Percentiles rank a stretch among this genome's conserved stretches.
These are phyloP conservation scores for Sebastes diploproa DNA, from an alignment of 2,797 vertebrate species.

Conservation along the genomic window DNA sequence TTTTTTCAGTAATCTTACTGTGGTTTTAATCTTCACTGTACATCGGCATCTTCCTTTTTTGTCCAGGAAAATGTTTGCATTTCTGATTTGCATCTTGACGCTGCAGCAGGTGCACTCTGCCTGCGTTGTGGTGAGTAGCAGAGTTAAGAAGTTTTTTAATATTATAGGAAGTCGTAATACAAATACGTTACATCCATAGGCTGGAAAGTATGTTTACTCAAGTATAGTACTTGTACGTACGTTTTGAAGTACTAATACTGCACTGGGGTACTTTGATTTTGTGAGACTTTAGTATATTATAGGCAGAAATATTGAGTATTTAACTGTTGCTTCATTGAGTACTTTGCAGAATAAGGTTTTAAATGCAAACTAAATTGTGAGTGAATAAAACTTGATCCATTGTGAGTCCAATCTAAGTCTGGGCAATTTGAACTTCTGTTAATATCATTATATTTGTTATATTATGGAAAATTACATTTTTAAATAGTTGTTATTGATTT, in stretches of 20 bases:
- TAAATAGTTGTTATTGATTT: not conserved
- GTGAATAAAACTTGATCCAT: not conserved
- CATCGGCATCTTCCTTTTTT: not conserved
- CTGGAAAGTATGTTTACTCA: not conserved
- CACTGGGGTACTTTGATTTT: not conserved
- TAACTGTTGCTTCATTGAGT: not conserved
- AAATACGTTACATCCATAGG: not conserved
- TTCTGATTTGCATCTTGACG: constrained; percentile 49
- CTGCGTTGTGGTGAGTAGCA: constrained; percentile 63
- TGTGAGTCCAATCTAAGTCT: not conserved
- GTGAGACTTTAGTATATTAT: not conserved
- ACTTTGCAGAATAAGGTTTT: not conserved
- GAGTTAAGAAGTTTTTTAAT: not conserved
- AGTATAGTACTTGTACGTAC: not conserved
- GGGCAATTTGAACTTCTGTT: not conserved
- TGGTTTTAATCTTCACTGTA: not conserved
- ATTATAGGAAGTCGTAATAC: not conserved
- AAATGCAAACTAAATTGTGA: not conserved
- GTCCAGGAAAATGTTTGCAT: constrained; percentile 61
- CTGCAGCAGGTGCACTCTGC: constrained; percentile 53
- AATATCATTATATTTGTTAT: not conserved
- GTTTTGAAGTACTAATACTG: not conserved
- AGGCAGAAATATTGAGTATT: not conserved
- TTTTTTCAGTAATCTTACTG: not conserved
- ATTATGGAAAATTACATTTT: not conserved